Base-by-base conservation (phyloP, 2,113 vertebrate species). In the Vulpes lagopus region DNA sequence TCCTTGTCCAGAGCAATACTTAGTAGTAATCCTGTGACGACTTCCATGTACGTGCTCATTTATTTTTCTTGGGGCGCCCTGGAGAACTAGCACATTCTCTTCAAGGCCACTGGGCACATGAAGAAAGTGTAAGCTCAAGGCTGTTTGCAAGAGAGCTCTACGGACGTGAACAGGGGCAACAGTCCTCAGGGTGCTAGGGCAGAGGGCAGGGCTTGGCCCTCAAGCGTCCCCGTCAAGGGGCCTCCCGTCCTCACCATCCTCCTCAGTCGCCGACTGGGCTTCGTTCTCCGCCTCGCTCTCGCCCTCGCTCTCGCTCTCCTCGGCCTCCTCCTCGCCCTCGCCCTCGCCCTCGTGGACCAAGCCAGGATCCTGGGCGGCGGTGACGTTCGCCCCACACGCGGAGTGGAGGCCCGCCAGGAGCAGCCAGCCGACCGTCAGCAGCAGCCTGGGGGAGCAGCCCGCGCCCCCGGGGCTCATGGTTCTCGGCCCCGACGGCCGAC, bases 401-500 rank as follows among this genome's bases (percentile, higher is more conserved):
- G 83, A 22, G 94, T 19, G 92, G 11, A 96, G 93, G 43, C 88
- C 92, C 8, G 35, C 90, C 80, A 98, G 87, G 12, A 98, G 76
- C 90, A 98, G 80, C 95, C 95, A 95, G 76, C 94, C 90, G 2
- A 96, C 16, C 0, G 90, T 62, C 89, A 98, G 87, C 64, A 98
- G 93, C 91, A 98, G 90, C 84, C 80, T 5, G 0, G 71, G 11
- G 3, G 69, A 20, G 95, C 94, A 78, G 84, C 92, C 74, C 14
- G 95, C 60, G 76, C 74, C 60, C 69, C 80, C 20, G 23, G 59
- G 80, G 59, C 90, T 87, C 98, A 98, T 98, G 87, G 82, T 64
- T 96, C 78, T 60, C 22, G 81, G 87, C 81, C 91, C 59, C 3
- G 27, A 93, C n/a, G 59, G 96, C 92, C 78, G 65, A 74, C 81